Evolutionary conservation across 2,113 vertebrate genomes (phyloP).

Genomic region (Oenanthe melanoleuca): DNA sequence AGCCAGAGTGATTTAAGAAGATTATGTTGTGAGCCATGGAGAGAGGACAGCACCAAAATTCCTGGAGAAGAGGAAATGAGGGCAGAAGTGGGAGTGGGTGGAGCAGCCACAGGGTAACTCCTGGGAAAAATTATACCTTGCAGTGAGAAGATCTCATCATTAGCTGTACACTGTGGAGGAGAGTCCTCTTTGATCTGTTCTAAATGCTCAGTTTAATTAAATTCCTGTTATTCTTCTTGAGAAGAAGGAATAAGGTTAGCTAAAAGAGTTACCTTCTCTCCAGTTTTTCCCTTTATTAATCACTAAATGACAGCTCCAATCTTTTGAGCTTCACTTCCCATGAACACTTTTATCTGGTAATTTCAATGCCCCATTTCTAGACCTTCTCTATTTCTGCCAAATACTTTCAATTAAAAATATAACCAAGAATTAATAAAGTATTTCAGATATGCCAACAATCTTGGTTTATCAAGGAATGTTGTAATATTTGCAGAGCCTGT

Average conservation of each 20-base stretch:
- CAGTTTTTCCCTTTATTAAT: neutral
- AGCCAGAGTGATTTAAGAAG: neutral
- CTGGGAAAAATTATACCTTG: neutral
- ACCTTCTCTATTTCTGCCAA: neutral
- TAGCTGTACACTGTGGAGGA: neutral
- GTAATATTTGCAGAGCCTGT: neutral
- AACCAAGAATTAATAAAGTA: neutral
- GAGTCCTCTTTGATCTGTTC: slow-evolving; percentile 23
- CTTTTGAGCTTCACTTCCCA: neutral
- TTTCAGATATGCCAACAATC: neutral
- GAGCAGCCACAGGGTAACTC: neutral
- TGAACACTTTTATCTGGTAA: neutral
- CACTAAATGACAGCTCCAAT: neutral
- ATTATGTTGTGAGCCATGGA: neutral
- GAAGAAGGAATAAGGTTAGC: neutral
- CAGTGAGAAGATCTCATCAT: neutral
- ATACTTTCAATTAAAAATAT: neutral
- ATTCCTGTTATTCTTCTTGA: neutral
- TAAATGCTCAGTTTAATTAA: slow-evolving; percentile 26
- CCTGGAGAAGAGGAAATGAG: neutral
- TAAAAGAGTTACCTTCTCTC: neutral
- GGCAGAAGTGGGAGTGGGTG: neutral
- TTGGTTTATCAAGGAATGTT: neutral
- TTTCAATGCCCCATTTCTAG: neutral
- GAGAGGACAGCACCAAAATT: neutral